Conservation (phyloP, 2,113 vertebrate species). For the Siniperca knerii region DNA sequence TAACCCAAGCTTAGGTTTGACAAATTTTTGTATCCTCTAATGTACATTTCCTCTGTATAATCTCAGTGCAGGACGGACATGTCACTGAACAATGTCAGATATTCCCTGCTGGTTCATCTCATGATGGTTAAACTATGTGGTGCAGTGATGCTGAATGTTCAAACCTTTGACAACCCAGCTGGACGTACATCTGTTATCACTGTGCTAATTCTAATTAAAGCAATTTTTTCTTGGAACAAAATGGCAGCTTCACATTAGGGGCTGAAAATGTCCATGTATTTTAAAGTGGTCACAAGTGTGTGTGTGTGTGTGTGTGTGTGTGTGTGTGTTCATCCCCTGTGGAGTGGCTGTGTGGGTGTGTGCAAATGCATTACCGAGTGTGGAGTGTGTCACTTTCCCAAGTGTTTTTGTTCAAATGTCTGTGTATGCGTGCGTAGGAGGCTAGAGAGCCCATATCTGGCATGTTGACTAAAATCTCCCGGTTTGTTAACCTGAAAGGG, state of each 20-base stretch:
- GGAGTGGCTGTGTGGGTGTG: slow-evolving; percentile 60
- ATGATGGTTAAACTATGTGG: slow-evolving; percentile 27
- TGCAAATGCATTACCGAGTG: slow-evolving; percentile 35
- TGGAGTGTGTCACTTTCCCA: slow-evolving; percentile 52
- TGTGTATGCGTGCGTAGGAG: slow-evolving; percentile 43
- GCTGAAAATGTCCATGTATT: slow-evolving; percentile 41
- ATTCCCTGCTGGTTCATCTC: slow-evolving; percentile 13
- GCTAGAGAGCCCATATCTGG: slow-evolving; percentile 9
- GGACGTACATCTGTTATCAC: slow-evolving; percentile 49
- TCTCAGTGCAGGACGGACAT: not conserved
- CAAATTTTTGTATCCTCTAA: not conserved
- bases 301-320: not conserved
- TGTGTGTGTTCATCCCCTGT: slow-evolving; percentile 15
- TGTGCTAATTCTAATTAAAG: slow-evolving; percentile 68
- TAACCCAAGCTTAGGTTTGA: not conserved
- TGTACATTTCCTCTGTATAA: not conserved
- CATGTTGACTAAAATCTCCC: slow-evolving; percentile 1
- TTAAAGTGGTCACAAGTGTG: slow-evolving; percentile 15
- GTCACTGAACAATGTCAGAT: slow-evolving; percentile 37
- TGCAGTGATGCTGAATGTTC: slow-evolving; percentile 28
- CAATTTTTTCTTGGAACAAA: slow-evolving; percentile 73
- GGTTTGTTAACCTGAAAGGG: slow-evolving; percentile 6
- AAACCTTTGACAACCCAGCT: slow-evolving; percentile 48
- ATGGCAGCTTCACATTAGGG: slow-evolving; percentile 57
- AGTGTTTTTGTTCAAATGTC: slow-evolving; percentile 30